Percentiles rank a stretch among this genome's conserved stretches.
These are phyloP conservation scores for Falcunculus frontatus DNA, from an alignment of 2,113 vertebrate genomes.

Conservation along the genomic window DNA sequence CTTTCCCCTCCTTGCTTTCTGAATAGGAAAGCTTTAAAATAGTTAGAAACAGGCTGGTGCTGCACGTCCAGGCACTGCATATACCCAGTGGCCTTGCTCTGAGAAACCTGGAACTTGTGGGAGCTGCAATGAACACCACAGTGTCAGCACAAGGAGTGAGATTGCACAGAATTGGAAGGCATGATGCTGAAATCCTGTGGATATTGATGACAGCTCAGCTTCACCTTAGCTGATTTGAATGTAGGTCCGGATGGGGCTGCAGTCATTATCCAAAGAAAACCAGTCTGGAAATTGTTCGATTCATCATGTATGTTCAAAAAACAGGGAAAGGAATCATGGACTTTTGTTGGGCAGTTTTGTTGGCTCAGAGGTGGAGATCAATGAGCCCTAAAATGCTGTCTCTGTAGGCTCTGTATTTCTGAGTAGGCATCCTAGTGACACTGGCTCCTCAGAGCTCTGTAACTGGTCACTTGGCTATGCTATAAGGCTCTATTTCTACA, in stretches of 20 bases:
- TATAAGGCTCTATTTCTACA: not conserved
- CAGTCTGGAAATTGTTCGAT: not conserved
- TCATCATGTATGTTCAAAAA: not conserved
- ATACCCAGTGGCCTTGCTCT: not conserved
- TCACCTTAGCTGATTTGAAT: not conserved
- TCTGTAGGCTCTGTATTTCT: not conserved
- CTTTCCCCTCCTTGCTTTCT: not conserved
- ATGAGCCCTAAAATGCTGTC: not conserved
- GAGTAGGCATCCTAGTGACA: not conserved
- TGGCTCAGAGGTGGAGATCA: not conserved
- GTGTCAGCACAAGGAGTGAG: not conserved
- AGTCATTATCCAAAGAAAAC: not conserved
- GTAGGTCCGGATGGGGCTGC: not conserved
- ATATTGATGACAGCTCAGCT: not conserved
- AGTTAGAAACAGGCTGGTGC: not conserved
- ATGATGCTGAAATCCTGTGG: not conserved
- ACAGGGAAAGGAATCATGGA: not conserved
- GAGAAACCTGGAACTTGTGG: not conserved
- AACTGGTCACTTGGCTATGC: not conserved
- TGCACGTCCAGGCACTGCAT: fast-evolving
- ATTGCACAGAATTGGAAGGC: not conserved
- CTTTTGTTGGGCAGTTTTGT: not conserved
- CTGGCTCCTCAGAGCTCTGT: not conserved
- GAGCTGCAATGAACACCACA: not conserved
- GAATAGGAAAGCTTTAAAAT: not conserved